A percentile compares a stretch with the other conserved stretches of the same genome.
phyloP scores from a whole-genome alignment of 2,888 invertebrate genomes.

The Carpatolechia fugitivella region DNA sequence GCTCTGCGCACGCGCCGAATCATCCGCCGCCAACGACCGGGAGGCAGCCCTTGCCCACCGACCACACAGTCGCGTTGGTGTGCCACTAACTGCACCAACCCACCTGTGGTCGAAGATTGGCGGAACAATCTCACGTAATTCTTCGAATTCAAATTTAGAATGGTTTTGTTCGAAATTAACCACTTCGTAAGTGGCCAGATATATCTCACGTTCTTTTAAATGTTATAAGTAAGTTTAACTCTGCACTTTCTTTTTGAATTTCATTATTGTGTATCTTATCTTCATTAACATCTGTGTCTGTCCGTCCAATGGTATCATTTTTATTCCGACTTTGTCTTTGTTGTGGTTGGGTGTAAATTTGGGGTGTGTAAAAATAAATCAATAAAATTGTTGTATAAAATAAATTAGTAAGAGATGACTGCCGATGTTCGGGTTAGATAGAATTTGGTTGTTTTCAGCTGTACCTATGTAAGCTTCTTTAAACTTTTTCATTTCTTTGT shows the following conservation, averaged over 20 bases:
- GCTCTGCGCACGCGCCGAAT: conserved; percentile 89
- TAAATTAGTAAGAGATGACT: conserved; percentile 62
- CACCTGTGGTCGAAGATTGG: conserved; percentile 48
- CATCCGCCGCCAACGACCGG: conserved; percentile 86
- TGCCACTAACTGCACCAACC: conserved; percentile 80
- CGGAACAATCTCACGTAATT: conserved; percentile 69
- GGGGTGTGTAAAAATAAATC: conserved; percentile 51
- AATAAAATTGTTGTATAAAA: conserved; percentile 60
- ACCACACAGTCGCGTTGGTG: conserved; percentile 93
- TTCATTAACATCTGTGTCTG: conserved; percentile 61
- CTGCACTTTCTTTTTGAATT: conserved; percentile 27
- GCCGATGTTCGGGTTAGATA: conserved; percentile 57
- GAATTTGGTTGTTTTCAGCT: conserved; percentile 56
- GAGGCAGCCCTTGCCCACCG: conserved; percentile 90
- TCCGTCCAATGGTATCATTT: conserved; percentile 67
- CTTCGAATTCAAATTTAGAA: conserved; percentile 19
- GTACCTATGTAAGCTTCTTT: conserved; percentile 60
- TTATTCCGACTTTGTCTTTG: conserved; percentile 32
- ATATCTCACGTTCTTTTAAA: background rate
- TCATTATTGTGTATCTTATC: conserved; percentile 32
- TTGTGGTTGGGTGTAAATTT: conserved; percentile 55
- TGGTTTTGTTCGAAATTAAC: conserved; percentile 23
- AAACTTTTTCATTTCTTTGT: conserved; percentile 49
- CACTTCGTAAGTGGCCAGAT: conserved; percentile 26
- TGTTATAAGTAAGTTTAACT: conserved; percentile 6